Conservation (phyloP, 2,888 invertebrate genomes). For the Archaeoteleia sp. region DNA sequence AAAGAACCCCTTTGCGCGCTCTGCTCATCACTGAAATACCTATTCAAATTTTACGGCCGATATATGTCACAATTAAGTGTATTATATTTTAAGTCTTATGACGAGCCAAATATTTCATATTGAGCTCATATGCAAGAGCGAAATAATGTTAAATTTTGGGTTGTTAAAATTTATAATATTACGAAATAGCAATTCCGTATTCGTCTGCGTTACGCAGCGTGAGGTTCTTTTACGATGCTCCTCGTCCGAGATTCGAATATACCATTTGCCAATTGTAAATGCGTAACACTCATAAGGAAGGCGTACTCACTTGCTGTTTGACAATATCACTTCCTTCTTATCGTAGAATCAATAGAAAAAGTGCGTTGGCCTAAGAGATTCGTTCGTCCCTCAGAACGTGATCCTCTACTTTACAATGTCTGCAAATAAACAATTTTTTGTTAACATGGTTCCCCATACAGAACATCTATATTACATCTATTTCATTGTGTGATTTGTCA, state of each 20-base stretch:
- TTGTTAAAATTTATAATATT: slow-evolving; percentile 61
- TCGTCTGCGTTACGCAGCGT: slow-evolving; percentile 63
- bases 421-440: slow-evolving; percentile 51
- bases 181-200: slow-evolving; percentile 54
- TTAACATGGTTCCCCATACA: too few species aligned
- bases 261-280: slow-evolving; percentile 49
- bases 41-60: slow-evolving; percentile 73
- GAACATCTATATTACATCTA: too few species aligned
- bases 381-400: slow-evolving; percentile 40
- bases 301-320: slow-evolving; percentile 55
- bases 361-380: slow-evolving; percentile 52
- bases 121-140: slow-evolving; percentile 51
- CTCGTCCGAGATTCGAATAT: slow-evolving; percentile 26
- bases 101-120: slow-evolving; percentile 68
- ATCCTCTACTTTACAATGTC: slow-evolving; percentile 50
- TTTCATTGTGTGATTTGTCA: too few species aligned
- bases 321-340: too few species aligned
- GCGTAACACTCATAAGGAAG: slow-evolving; percentile 48
- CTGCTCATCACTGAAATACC: slow-evolving; percentile 65
- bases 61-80: slow-evolving; percentile 72
- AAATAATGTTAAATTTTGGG: slow-evolving; percentile 60
- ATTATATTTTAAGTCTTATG: slow-evolving; percentile 66
- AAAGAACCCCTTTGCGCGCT: slow-evolving; percentile 13
- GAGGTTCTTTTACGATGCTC: slow-evolving; percentile 52
- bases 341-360: slow-evolving; percentile 48